Conservation (phyloP, 2,797 vertebrate species). For the Falco naumanni region DNA sequence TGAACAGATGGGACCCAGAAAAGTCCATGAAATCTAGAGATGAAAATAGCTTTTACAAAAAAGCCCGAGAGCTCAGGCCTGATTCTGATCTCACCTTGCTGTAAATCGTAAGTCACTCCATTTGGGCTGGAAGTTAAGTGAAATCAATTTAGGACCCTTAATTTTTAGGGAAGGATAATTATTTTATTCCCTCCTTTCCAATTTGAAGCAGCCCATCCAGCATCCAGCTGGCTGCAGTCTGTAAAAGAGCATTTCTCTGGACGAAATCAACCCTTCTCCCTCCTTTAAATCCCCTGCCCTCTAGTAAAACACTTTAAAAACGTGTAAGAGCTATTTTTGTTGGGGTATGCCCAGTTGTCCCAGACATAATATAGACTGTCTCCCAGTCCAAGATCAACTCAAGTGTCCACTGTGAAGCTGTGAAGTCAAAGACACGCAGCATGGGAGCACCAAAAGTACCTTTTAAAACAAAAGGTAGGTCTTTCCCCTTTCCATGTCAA, state of each 20-base stretch:
- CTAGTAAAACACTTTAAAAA: conserved; percentile 68
- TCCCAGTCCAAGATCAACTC: conserved; percentile 67
- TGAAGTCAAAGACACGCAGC: conserved; percentile 27
- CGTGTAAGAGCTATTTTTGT: conserved; percentile 63
- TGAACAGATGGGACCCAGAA: conserved; percentile 51
- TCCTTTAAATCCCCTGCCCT: conserved; percentile 54
- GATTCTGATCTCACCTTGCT: conserved; percentile 54
- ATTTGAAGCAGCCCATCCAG: conserved; percentile 34
- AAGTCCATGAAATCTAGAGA: not conserved
- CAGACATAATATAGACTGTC: conserved; percentile 72
- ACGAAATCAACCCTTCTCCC: conserved; percentile 46
- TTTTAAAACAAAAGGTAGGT: conserved; percentile 38
- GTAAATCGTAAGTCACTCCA: conserved; percentile 57
- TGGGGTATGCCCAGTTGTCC: conserved; percentile 70
- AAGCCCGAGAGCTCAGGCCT: not conserved
- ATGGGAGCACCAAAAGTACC: conserved; percentile 1
- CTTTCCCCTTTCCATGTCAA: not conserved
- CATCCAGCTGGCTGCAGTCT: conserved; percentile 46
- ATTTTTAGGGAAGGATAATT: conserved; percentile 54
- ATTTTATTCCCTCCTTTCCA: conserved; percentile 55
- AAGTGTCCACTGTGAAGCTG: conserved; percentile 53
- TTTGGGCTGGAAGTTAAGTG: conserved; percentile 26
- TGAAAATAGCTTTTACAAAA: conserved; percentile 11
- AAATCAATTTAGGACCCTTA: conserved; percentile 44
- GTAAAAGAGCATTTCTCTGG: conserved; percentile 51